Evolutionary conservation across 1,140 invertebrate genomes (phyloP).

Genomic region (Lordiphosa clarofinis): DNA sequence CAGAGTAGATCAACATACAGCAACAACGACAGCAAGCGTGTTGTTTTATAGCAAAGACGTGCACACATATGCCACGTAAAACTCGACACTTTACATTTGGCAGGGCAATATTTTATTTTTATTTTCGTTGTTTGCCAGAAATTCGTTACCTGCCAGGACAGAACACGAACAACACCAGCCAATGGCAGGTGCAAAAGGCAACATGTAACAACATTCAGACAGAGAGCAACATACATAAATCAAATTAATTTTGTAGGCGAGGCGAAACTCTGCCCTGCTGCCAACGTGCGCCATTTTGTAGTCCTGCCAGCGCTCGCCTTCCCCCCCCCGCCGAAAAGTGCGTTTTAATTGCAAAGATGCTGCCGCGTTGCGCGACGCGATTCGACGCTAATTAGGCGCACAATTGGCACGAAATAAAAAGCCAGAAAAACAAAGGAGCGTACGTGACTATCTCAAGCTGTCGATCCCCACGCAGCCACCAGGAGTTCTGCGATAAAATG

Average conservation of each 20-base stretch:
- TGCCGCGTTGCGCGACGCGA: constrained; percentile 45
- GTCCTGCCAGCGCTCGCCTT: constrained; percentile 7
- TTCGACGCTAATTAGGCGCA: constrained; percentile 75
- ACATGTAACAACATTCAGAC: constrained; percentile 41
- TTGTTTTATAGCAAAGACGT: constrained; percentile 62
- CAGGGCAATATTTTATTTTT: constrained; percentile 71
- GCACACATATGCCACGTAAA: constrained; percentile 56
- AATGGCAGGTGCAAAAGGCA: constrained; percentile 51
- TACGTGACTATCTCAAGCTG: constrained; percentile 77
- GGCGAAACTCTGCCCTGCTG: constrained; percentile 1
- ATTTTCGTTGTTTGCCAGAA: constrained; percentile 70
- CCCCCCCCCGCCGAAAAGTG: constrained; percentile 44
- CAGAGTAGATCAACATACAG: constrained; percentile 53
- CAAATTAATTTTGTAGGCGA: constrained; percentile 75
- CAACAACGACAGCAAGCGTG: constrained; percentile 26
- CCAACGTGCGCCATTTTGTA: constrained; percentile 66
- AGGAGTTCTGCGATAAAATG: constrained; percentile 43
- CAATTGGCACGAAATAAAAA: constrained; percentile 75
- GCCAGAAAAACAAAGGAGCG: constrained; percentile 60
- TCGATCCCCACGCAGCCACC: constrained; percentile 24
- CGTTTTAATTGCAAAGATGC: constrained; percentile 77
- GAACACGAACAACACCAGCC: constrained; percentile 25
- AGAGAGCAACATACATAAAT: constrained; percentile 55
- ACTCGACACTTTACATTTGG: constrained; percentile 74
- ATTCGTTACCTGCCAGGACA: constrained; percentile 60